These are phyloP conservation scores for Phalanger gymnotis DNA, from an alignment of 2,797 vertebrate species.

Conservation along the genomic window DNA sequence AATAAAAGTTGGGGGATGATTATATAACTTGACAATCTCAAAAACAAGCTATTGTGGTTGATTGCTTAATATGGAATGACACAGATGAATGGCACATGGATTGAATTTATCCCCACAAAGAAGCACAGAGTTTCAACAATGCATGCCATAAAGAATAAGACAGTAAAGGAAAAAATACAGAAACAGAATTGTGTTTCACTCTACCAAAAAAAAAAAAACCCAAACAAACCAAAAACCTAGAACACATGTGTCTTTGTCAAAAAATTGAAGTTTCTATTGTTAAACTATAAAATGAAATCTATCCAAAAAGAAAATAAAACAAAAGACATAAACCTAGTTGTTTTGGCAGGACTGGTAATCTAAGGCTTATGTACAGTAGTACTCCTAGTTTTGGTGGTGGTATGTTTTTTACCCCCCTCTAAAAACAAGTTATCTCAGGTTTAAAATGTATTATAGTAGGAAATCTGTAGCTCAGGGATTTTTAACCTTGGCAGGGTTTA, in stretches of 20 bases:
- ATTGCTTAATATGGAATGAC: neutral
- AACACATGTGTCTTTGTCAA: neutral
- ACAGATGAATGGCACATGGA: neutral
- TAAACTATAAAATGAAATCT: neutral
- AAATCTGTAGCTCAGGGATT: neutral
- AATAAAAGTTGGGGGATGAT: neutral
- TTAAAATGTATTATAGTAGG: neutral
- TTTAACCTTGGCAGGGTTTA: neutral
- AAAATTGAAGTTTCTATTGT: neutral
- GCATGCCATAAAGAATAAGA: neutral
- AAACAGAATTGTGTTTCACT: neutral
- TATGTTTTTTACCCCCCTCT: neutral
- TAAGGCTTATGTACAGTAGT: neutral
- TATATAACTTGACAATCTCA: neutral
- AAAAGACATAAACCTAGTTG: neutral
- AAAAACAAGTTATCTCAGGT: neutral
- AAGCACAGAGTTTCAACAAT: neutral
- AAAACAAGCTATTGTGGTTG: neutral
- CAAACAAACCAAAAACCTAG: neutral
- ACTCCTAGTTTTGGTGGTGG: neutral
- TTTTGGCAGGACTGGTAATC: neutral
- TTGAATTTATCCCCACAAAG: neutral
- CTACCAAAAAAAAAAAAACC: neutral
- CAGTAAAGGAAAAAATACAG: neutral
- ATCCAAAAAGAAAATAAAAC: neutral